Conservation (phyloP, 2,797 vertebrate species). For the Neostethus bicornis region DNA sequence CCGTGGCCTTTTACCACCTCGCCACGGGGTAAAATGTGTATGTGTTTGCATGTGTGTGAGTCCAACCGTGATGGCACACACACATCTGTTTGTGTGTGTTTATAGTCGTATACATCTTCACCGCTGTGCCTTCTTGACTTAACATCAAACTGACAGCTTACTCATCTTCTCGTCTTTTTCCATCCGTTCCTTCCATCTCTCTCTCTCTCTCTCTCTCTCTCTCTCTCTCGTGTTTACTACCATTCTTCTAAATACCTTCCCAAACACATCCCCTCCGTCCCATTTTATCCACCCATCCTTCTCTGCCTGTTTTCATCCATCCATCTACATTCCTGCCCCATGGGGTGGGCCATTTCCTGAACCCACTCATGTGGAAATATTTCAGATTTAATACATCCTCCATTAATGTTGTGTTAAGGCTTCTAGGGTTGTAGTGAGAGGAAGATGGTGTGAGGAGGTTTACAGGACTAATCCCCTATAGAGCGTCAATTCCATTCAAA, state of each 20-base stretch:
- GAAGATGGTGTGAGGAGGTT: conserved; percentile 26
- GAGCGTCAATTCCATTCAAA: conserved; percentile 5
- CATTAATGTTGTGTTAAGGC: conserved; percentile 55
- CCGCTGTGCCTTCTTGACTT: conserved; percentile 72
- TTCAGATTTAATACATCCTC: conserved; percentile 74
- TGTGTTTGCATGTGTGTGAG: conserved; percentile 62
- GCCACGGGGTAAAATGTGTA: conserved; percentile 62
- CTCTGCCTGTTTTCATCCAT: conserved; percentile 33
- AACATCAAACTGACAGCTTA: conserved; percentile 75
- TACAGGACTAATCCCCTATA: conserved; percentile 6
- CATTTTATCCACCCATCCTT: conserved; percentile 37
- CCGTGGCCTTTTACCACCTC: conserved; percentile 76
- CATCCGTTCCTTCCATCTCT: conserved; percentile 29
- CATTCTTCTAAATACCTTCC: conserved; percentile 58
- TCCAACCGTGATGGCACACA: conserved; percentile 42
- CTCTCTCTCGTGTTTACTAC: conserved; percentile 44
- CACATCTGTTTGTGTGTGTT: conserved; percentile 59
- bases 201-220: conserved; percentile 38
- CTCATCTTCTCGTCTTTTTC: conserved; percentile 53
- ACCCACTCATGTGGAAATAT: conserved; percentile 77
- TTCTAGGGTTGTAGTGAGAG: conserved; percentile 43
- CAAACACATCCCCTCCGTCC: conserved; percentile 35
- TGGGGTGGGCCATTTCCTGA: conserved; percentile 71
- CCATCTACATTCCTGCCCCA: conserved; percentile 66
- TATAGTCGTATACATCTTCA: conserved; percentile 61